Evolutionary conservation across 30 jellyfish, hydroid and myxozoan species (phyloP), one percentile per base, ranked within the genome.

Genomic region (Catostylus mosaicus): DNA sequence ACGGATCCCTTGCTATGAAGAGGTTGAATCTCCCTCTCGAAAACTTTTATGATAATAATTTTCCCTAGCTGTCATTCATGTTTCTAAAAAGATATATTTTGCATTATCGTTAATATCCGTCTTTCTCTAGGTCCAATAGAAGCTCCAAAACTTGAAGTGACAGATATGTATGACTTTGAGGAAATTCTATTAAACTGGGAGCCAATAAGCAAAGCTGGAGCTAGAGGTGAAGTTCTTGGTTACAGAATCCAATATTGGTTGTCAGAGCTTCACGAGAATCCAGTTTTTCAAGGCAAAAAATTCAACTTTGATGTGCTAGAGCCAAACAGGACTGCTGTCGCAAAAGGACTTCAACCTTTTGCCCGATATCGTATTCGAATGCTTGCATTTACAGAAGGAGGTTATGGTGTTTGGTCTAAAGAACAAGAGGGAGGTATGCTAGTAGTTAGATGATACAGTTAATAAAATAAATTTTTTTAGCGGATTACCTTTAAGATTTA

Each of bases 221-320:
- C 79, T 10, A 66, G 79, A 14, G 88, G 88, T 2, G 88, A 77
- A 36, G 88, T 77, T 22, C 79, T 77, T 30, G 88, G 88, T 27
- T 77, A 77, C 59, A 46, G 79, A 26, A 60, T 77, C 30, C 78
- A 36, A 20, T 77, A 77, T 70, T 57, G 79, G 88, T 48, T 67
- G 18, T 8, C 73, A 2, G 79, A 57, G 40, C 27, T 34, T 19
- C 45, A 77, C 36, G 88, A 59, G 3, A 20, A 34, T 45, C 88
- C 79, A 8, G 33, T 64, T 6, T 22, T 36, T 4, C 36, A 26
- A 16, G 8, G 8, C 12, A 16, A 30, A 19, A 36, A 23, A 1
- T 4, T 18, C 14, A 16, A 9, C 22, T 51, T 40, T 12, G 46
- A 36, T 30, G 79, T 77, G 19, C 24, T 59, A 26, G 88, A 30